phyloP scores from a whole-genome alignment of 2,113 vertebrate species.

The Laticauda colubrina region DNA sequence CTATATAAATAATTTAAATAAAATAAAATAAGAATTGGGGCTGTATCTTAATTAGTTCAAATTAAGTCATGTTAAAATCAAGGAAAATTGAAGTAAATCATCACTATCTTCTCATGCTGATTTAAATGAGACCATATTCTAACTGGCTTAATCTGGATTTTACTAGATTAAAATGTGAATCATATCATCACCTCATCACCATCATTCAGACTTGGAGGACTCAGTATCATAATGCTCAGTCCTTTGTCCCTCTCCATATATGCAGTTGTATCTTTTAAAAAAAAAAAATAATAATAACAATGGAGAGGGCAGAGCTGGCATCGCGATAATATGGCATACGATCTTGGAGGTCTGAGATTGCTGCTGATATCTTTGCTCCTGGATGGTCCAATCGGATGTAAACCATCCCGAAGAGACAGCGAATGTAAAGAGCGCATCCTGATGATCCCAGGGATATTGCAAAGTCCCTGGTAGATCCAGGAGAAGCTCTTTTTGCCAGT shows the following conservation, averaged over 20 bases:
- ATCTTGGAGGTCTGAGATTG: too few relatives aligned
- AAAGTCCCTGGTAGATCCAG: too few relatives aligned
- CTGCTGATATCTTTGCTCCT: too few relatives aligned
- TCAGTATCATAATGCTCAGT: not conserved
- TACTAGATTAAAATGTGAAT: not conserved
- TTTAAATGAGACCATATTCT: not conserved
- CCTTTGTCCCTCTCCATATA: not conserved
- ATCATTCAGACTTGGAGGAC: not conserved
- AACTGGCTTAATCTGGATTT: not conserved
- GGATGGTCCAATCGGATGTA: too few relatives aligned
- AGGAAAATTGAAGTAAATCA: not conserved
- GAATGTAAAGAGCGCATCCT: too few relatives aligned
- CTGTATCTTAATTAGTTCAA: not conserved
- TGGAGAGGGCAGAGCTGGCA: not conserved
- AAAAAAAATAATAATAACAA: not conserved
- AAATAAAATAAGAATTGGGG: not conserved
- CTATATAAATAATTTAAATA: not conserved
- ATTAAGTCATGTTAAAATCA: not conserved
- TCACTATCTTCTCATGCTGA: not conserved
- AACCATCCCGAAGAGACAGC: too few relatives aligned
- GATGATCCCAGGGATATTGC: too few relatives aligned
- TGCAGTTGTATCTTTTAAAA: not conserved
- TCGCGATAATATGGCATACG: too few relatives aligned
- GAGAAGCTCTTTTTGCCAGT: too few relatives aligned
- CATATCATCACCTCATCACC: not conserved